Evolutionary conservation across 2,797 vertebrate genomes (phyloP), one percentile per base, ranked within the genome.

Genomic region (Artibeus lituratus): DNA sequence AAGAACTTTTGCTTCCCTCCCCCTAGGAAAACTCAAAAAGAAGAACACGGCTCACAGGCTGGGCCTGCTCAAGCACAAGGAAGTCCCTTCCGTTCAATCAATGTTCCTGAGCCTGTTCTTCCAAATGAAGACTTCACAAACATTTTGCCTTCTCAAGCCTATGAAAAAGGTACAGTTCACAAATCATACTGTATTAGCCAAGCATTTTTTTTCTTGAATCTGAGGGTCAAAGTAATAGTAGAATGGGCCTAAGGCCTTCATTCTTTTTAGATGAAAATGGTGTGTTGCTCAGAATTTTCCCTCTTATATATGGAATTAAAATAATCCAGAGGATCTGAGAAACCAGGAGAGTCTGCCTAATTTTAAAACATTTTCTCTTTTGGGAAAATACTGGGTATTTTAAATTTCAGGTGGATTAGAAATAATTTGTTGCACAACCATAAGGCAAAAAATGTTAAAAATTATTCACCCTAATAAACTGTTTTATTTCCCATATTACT

Each of bases 51-150:
- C 83, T 94, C 98, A 92, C 96, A 99, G 98, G 98, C 98, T 72
- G 98, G 98, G 97, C 94, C 97, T 80, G 88, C 98, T 95, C 96
- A 97, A 93, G 70, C 98, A 10, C 99, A 98, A 98, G 99, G 99
- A 98, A 99, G 98, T 96, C 98, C 98, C 3, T 99, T 99, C 94
- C 98, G 98, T 51, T 98, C 98, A 32, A 98, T 99, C 92, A 98
- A 98, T 55, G 98, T 98, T 65, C 98, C 99, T 16, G 99, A 99
- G n/a, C 99, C 99, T 95, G 98, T 98, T 35, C 98, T 99, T 82
- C 98, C 99, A 80, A 99, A 98, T 53, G 99, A 99, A 97, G 99
- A 99, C 95, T 99, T 99, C 74, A 98, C 98, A 93, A 99, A 98
- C 93, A 98, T 99, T 92, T 97, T 99, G 35, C 98, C 98, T 87